Base-by-base conservation (phyloP, 2,797 vertebrate genomes). In the Pyrocephalus nanus region DNA sequence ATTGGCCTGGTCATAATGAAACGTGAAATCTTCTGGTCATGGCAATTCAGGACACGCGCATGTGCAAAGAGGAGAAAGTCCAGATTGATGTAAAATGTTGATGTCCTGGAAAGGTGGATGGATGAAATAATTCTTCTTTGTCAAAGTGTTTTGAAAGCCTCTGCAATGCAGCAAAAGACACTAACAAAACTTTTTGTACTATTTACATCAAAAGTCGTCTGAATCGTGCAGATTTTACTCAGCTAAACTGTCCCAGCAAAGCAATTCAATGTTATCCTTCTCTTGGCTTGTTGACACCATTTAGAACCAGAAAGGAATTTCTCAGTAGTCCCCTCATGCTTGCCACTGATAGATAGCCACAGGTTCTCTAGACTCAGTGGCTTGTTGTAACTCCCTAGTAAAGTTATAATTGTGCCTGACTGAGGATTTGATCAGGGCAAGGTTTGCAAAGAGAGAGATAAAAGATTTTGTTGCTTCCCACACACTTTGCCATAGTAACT, bases 11-110 rank as follows among this genome's bases (percentile, higher is more conserved):
- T 69, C n/a, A 29, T 53, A 73, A 82, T 15, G 54, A 83, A 86
- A 88, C 29, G 38, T 72, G 73, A 67, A 92, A 82, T 91, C 45
- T 62, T 78, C 51, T 77, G 47, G 34, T 91, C 62, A 69, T 3
- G 6, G 58, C 75, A 86, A 70, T 80, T 58, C 4, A 5, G 72
- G 40, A 23, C 78, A 50, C 0, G 0, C 1, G 0, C 8, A 9
- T 26, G 15, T 78, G 30, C 45, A 48, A 53, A 29, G 47, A 81
- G 30, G 25, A 14, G 70, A 62, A 79, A 64, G 7, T 48, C 16
- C 43, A 34, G 40, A 45, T 32, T 27, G 8, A 20, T 66, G 5
- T 54, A 76, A 86, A 89, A 70, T 43, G 20, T 34, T 45, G 30
- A 36, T 78, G n/a, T 72, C 42, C 17, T 84, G 50, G 29, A 64